Conservation (phyloP, 2,888 invertebrate genomes). For the Thereva nobilitata region DNA sequence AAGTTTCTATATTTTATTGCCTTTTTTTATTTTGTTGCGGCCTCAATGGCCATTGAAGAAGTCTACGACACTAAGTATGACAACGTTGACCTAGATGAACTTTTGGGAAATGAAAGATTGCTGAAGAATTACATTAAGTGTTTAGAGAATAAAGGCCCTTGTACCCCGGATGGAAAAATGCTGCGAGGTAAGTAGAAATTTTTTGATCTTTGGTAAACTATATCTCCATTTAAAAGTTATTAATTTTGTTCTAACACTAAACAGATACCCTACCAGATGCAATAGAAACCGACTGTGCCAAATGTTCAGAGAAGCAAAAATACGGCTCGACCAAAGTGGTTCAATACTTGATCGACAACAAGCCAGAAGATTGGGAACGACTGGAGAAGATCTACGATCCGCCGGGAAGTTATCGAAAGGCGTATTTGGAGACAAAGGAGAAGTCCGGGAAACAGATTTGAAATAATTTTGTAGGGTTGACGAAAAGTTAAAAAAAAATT, state of each 20-base stretch:
- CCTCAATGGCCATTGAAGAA: constrained; percentile 34
- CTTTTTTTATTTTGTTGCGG: constrained; percentile 43
- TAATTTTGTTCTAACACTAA: constrained; percentile 30
- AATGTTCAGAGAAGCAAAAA: constrained; percentile 69
- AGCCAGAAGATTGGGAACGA: constrained; percentile 63
- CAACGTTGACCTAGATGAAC: constrained; percentile 69
- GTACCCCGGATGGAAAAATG: constrained; percentile 71
- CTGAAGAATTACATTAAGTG: constrained; percentile 69
- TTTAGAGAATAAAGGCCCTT: constrained; percentile 65
- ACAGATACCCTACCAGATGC: constrained; percentile 73
- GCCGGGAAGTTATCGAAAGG: constrained; percentile 64
- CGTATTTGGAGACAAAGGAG: constrained; percentile 62
- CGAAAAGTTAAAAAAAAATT: neutral
- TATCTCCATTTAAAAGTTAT: constrained; percentile 32
- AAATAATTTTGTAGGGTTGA: neutral
- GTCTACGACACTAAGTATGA: constrained; percentile 71
- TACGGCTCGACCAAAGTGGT: constrained; percentile 68
- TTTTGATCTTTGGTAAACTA: neutral
- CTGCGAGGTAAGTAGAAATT: constrained; percentile 64
- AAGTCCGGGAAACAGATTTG: constrained; percentile 48
- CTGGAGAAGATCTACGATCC: constrained; percentile 67
- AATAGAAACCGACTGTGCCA: constrained; percentile 68
- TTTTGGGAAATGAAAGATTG: constrained; percentile 68
- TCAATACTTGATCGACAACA: constrained; percentile 58
- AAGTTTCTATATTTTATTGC: no score